phyloP scores from a whole-genome alignment of 2,888 invertebrate species.

The Coleophora deauratella region DNA sequence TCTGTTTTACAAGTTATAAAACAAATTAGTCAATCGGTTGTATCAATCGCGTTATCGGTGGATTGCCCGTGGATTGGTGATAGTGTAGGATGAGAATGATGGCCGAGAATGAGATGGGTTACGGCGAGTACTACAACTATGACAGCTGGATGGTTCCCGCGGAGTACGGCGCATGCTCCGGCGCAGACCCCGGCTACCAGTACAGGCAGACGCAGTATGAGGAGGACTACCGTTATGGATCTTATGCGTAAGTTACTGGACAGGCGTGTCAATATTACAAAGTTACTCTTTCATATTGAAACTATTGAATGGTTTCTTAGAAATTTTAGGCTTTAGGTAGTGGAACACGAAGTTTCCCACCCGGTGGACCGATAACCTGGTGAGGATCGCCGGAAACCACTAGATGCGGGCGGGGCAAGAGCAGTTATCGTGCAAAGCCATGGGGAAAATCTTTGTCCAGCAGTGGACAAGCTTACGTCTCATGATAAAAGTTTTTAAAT shows the following conservation, averaged over 20 bases:
- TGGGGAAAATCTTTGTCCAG: neutral
- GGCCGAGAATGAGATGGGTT: constrained; percentile 69
- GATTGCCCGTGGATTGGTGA: constrained; percentile 10
- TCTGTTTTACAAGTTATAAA: constrained; percentile 9
- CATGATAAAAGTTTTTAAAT: too few relatives aligned
- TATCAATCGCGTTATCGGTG: constrained; percentile 11
- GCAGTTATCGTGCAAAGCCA: neutral
- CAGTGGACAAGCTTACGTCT: neutral
- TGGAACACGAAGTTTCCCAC: too few relatives aligned
- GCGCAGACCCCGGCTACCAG: constrained; percentile 61
- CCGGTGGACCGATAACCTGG: too few relatives aligned
- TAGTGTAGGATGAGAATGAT: constrained; percentile 71
- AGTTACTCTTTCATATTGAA: too few relatives aligned
- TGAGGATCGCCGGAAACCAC: neutral
- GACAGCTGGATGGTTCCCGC: constrained; percentile 79
- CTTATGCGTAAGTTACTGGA: constrained; percentile 71
- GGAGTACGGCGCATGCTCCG: constrained; percentile 66
- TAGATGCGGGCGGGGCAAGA: neutral
- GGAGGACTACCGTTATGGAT: constrained; percentile 79
- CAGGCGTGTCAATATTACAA: neutral
- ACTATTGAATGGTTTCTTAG: neutral
- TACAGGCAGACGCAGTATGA: constrained; percentile 61
- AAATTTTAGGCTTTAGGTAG: too few relatives aligned
- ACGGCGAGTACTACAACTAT: constrained; percentile 72
- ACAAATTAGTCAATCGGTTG: too few relatives aligned